Base-by-base conservation (phyloP, 2,797 vertebrate species). In the Spinibarbus caldwelli region DNA sequence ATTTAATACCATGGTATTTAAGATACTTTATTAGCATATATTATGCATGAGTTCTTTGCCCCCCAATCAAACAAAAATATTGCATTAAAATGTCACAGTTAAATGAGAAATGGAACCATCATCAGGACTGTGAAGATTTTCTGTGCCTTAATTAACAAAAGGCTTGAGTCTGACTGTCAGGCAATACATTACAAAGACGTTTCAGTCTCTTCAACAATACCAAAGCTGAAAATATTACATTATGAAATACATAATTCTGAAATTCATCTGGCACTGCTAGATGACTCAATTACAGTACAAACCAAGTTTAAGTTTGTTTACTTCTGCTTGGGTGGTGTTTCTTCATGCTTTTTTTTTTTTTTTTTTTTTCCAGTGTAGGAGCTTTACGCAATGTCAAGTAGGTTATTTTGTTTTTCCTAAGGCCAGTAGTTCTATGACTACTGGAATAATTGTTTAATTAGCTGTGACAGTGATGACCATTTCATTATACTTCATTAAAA, bases 321-420 rank as follows among this genome's bases (percentile, higher is more conserved):
- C 49, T 57, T 70, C 14, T 43, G 36, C 52, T 59, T 82, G 68
- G n/a, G 2, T 31, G 41, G 68, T 6, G 80, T 83, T 49, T 66
- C 43, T 52, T 66, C 14, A 52, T 38, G 31, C 15, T 38, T 38
- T 38, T 34, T 31, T 31, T 2, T 31, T 31, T 34, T 34, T 34
- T 34, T 31, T 52, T 26, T 79, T 15, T 71, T 57, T 15, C 6
- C 49, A 29, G 66, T 57, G 36, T 49, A 71, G 17, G 66, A 45
- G 26, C 6, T 29, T 45, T 34, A 47, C 4, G 1, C 26, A 45
- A 82, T 36, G 38, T 41, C 45, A 52, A 49, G 34, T 77, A 77
- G 52, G 34, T 17, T n/a, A 77, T 59, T 57, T 36, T 0, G 12
- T 36, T 76, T 75, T 76, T 21, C 29, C 34, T 52, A 75, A 31